Percentiles rank a stretch among this genome's conserved stretches.
phyloP scores from a whole-genome alignment of 2,888 invertebrate genomes.

The Psococerastis gibbosa region DNA sequence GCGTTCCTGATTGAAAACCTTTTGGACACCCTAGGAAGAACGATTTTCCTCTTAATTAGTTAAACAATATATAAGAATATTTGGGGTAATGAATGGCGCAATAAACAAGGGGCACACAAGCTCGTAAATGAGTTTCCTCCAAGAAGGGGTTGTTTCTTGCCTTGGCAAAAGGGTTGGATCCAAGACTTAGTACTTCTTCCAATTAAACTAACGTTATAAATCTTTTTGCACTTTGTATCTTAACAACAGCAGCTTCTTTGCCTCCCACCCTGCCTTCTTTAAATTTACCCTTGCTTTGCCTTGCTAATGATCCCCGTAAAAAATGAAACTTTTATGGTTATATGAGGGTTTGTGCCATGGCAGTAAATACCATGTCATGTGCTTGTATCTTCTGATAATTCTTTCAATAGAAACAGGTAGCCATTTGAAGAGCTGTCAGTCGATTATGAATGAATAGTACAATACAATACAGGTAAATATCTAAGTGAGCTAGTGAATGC shows the following conservation, averaged over 20 bases:
- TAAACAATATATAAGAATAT: constrained; percentile 11
- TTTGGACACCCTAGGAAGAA: constrained; percentile 9
- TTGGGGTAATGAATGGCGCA: constrained; percentile 8
- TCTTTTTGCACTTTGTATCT: constrained; percentile 11
- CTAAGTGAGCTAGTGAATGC: too few relatives aligned
- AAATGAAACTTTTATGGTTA: too few relatives aligned
- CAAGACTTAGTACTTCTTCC: constrained; percentile 10
- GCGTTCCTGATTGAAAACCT: too few relatives aligned
- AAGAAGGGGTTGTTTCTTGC: background rate
- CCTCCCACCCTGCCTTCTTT: constrained; percentile 4
- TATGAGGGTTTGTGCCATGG: too few relatives aligned
- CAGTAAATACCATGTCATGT: too few relatives aligned
- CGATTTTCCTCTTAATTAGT: constrained; percentile 11
- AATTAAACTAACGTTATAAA: constrained; percentile 9
- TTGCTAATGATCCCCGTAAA: too few relatives aligned
- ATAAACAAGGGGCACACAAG: constrained; percentile 10
- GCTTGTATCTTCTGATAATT: too few relatives aligned
- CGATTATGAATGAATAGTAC: too few relatives aligned
- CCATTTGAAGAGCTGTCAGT: too few relatives aligned
- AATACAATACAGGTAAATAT: too few relatives aligned
- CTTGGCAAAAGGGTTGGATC: constrained; percentile 1
- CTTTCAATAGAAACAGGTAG: too few relatives aligned
- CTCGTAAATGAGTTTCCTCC: constrained; percentile 7
- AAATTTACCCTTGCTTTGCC: too few relatives aligned
- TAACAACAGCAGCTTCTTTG: background rate